These are phyloP conservation scores for Pongo abelii DNA, from an alignment of 2,113 vertebrate species.

Conservation along the genomic window DNA sequence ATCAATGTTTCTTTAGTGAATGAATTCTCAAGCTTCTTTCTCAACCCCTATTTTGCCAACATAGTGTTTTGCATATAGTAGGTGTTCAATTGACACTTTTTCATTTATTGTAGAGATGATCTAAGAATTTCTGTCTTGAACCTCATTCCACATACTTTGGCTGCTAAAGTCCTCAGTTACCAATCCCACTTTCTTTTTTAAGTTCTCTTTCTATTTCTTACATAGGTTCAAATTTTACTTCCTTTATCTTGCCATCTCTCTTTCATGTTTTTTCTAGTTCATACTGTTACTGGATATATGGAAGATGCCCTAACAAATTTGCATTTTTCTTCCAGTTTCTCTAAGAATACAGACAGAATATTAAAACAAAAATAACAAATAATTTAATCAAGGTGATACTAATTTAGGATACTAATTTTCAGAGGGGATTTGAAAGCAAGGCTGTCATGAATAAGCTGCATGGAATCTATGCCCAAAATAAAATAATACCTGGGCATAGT, in stretches of 20 bases:
- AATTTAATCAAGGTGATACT: neutral
- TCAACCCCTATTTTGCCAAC: neutral
- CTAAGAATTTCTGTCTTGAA: neutral
- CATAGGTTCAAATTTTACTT: neutral
- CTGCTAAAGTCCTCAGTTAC: neutral
- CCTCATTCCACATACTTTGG: neutral
- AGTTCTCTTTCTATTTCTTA: neutral
- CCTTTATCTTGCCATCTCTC: neutral
- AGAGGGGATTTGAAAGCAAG: constrained; percentile 20
- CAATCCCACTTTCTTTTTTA: neutral
- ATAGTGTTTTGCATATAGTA: neutral
- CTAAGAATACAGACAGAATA: neutral
- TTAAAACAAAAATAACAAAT: constrained; percentile 25
- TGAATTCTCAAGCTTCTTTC: neutral
- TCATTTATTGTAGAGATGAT: neutral
- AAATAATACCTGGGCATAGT: neutral
- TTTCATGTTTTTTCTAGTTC: neutral
- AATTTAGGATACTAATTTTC: neutral
- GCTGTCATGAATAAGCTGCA: neutral
- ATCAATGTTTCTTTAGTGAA: neutral
- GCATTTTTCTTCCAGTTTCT: neutral
- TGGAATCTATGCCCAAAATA: neutral
- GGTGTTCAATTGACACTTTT: neutral
- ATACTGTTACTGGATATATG: neutral
- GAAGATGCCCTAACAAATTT: neutral